Evolutionary conservation across 2,888 invertebrate genomes (phyloP).

Genomic region (Drosophila lacicola): DNA sequence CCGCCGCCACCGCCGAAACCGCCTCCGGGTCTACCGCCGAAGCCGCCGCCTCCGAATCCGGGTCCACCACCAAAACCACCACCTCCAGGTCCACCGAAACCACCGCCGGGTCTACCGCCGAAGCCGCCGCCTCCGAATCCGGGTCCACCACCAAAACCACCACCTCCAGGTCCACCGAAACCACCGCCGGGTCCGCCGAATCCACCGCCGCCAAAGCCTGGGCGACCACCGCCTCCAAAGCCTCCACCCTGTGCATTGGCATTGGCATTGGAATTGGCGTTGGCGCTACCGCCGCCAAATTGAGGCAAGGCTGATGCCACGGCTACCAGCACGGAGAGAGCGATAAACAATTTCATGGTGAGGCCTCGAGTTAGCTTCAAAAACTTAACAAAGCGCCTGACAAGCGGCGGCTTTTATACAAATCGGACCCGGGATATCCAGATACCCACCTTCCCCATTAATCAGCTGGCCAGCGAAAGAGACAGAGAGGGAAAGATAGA

Average conservation of each 20-base stretch:
- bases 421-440: slow-evolving; percentile 8
- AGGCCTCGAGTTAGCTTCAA: slow-evolving; percentile 44
- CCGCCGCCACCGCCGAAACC: slow-evolving; percentile 18
- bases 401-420: slow-evolving; percentile 56
- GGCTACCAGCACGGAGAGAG: slow-evolving; percentile 46
- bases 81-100: slow-evolving; percentile 15
- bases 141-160: slow-evolving; percentile 13
- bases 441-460: background rate
- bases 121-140: slow-evolving; percentile 21
- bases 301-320: slow-evolving; percentile 48
- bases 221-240: slow-evolving; percentile 4
- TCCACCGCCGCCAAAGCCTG: slow-evolving; percentile 12
- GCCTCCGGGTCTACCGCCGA: slow-evolving; percentile 18
- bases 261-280: slow-evolving; percentile 38
- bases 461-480: background rate
- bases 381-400: slow-evolving; percentile 44
- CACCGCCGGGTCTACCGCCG: slow-evolving; percentile 17
- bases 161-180: slow-evolving; percentile 11
- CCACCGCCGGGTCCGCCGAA: background rate
- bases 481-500: background rate
- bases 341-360: slow-evolving; percentile 64
- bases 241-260: slow-evolving; percentile 22
- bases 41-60: slow-evolving; percentile 22
- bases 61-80: slow-evolving; percentile 2
- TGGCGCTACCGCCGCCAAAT: slow-evolving; percentile 10